A percentile compares a stretch with the other conserved stretches of the same genome.
Evolutionary conservation across 37 sponge, comb jelly and placozoan species (phyloP).

Genomic region (Tethya wilhelma): DNA sequence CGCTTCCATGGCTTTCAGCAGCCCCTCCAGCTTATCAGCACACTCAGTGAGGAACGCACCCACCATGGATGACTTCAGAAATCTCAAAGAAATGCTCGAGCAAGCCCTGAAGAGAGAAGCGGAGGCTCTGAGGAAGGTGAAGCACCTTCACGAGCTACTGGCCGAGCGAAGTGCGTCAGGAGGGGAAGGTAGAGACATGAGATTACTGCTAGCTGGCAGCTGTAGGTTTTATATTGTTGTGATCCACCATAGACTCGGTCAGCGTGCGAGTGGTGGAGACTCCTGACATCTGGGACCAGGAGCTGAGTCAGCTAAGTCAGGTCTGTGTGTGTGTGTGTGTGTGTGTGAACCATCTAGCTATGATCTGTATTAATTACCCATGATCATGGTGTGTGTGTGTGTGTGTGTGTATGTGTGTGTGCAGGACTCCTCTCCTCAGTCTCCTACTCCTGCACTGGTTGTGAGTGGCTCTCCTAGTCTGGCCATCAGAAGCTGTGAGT

Average conservation of each 20-base stretch:
- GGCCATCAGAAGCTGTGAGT: background rate
- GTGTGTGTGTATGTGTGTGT: background rate
- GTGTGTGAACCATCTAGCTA: too few species aligned
- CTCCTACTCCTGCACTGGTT: conserved; percentile 18
- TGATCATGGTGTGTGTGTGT: too few species aligned
- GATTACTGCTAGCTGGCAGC: too few species aligned
- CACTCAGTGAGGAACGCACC: too few species aligned
- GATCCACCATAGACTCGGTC: too few species aligned
- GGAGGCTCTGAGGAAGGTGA: conserved; percentile 53
- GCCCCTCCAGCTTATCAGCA: too few species aligned
- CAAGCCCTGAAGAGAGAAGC: conserved; percentile 54
- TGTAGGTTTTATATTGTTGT: background rate
- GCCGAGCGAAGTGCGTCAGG: too few species aligned
- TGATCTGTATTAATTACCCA: too few species aligned
- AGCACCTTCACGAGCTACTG: conserved; percentile 32
- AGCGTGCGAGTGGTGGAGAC: too few species aligned
- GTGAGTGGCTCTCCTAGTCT: conserved; percentile 6
- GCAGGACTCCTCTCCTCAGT: background rate
- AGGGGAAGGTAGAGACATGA: too few species aligned
- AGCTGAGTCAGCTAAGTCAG: conserved; percentile 7
- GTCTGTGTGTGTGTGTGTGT: background rate
- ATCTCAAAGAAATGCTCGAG: conserved; percentile 24
- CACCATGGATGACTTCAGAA: conserved; percentile 10
- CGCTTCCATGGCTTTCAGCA: too few species aligned
- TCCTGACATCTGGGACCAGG: background rate